These are phyloP conservation scores for Augochlorella aurata DNA, from an alignment of 2,888 invertebrate species.

Conservation along the genomic window DNA sequence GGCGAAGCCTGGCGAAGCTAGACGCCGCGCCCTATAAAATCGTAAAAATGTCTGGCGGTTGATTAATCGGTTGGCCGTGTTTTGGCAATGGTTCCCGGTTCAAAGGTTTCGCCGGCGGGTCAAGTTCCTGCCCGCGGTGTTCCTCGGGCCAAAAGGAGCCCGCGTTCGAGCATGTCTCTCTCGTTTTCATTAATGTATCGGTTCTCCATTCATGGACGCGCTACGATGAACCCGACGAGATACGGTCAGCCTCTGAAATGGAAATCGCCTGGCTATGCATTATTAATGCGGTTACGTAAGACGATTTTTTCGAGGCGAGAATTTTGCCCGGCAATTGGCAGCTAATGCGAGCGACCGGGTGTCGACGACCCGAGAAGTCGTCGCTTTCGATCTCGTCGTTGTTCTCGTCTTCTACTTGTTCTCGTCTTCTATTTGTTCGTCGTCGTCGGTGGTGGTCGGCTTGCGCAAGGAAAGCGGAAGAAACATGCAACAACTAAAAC, in stretches of 20 bases:
- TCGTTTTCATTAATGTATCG: slow-evolving; percentile 53
- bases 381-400: too few relatives aligned
- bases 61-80: slow-evolving; percentile 1
- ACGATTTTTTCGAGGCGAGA: slow-evolving; percentile 30
- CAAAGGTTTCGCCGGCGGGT: neutral
- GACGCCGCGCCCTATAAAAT: neutral
- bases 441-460: too few relatives aligned
- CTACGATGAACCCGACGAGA: slow-evolving; percentile 57
- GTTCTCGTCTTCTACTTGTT: too few relatives aligned
- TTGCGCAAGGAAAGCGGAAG: too few relatives aligned
- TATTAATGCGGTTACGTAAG: slow-evolving; percentile 64
- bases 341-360: slow-evolving; percentile 8
- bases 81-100: slow-evolving; percentile 3
- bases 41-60: slow-evolving; percentile 5
- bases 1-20: neutral
- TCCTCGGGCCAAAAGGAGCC: neutral
- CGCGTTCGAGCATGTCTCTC: neutral
- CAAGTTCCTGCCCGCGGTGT: slow-evolving; percentile 10
- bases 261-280: slow-evolving; percentile 60
- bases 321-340: slow-evolving; percentile 6
- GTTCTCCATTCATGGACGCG: slow-evolving; percentile 41
- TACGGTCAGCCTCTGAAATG: slow-evolving; percentile 54
- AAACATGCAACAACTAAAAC: too few relatives aligned
- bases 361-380: too few relatives aligned
- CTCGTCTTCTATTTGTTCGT: too few relatives aligned